Evolutionary conservation across 2,888 invertebrate genomes (phyloP).

Genomic region (Aleiodes alternator): DNA sequence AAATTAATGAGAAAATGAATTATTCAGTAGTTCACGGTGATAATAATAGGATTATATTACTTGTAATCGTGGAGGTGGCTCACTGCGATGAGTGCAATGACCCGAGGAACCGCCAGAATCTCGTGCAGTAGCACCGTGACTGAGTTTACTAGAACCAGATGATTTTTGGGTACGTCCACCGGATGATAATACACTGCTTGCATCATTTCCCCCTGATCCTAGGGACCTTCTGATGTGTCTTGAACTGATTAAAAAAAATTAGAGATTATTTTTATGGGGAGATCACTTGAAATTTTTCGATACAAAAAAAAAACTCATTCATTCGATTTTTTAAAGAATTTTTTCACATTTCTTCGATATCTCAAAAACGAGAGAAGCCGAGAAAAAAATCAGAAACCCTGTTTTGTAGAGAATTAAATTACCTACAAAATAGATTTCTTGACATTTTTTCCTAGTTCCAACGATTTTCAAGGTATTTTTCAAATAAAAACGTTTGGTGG

Average conservation of each 20-base stretch:
- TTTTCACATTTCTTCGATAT: too few species aligned
- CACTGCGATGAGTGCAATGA: conserved; percentile 88
- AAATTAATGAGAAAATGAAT: neutral
- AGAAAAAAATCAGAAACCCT: too few species aligned
- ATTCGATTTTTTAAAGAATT: too few species aligned
- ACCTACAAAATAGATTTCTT: too few species aligned
- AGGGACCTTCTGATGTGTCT: conserved; percentile 71
- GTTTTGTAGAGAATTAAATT: too few species aligned
- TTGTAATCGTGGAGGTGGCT: conserved; percentile 78
- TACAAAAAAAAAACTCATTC: too few species aligned
- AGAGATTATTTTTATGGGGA: neutral
- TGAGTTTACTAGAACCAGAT: conserved; percentile 74
- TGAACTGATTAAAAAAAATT: conserved; percentile 59
- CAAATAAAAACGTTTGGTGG: too few species aligned
- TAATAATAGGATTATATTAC: conserved; percentile 54
- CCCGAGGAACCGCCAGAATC: conserved; percentile 90
- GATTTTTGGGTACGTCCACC: conserved; percentile 78
- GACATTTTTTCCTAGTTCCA: too few species aligned
- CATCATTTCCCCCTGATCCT: conserved; percentile 72
- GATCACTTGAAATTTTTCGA: neutral
- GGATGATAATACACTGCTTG: conserved; percentile 72
- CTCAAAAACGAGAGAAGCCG: too few species aligned
- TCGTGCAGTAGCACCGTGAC: conserved; percentile 75
- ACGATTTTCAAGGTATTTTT: too few species aligned
- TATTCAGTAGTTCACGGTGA: neutral